Evolutionary conservation across 2,888 invertebrate species (phyloP), one percentile per base, ranked within the genome.

Genomic region (Lacanobia wlatinum): DNA sequence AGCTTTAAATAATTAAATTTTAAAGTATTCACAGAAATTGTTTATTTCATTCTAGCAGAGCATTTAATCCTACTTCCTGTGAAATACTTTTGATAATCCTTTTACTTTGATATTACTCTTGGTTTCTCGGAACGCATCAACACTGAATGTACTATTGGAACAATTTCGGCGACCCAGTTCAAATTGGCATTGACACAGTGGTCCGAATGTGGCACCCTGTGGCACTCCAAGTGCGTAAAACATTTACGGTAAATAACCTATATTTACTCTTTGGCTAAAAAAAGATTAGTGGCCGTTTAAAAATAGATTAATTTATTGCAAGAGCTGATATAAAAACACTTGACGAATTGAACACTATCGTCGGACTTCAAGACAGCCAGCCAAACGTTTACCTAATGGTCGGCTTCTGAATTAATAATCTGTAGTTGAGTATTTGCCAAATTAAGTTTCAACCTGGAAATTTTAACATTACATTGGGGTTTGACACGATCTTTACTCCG

Each of bases 131-230:
- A 65, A 43, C 1, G 16, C 46, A 52, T 59, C 16, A 56, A 43
- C 52, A 58, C 28, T 46, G n/a, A 58, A 71, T 60, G 59, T 66
- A 72, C 73, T 73, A 73, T 71, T 82, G 78, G 40, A 66, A 79
- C 71, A 68, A 67, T 81, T 73, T 71, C 61, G 74, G 75, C 81
- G 87, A 86, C 88, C 89, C 80, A 89, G 76, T 86, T 87, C 82
- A 79, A 76, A 70, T 66, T 83, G 90, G 86, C 91, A 91, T 89
- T 91, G 91, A 90, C 89, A 90, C 85, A 84, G 86, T 87, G 88
- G 85, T 69, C 89, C 87, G 72, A 88, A 87, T 85, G 76, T 70
- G 83, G 82, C 82, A 58, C 89, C 87, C 87, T 91, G 89, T 74
- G 85, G 77, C 73, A 83, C 69, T 78, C 83, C 73, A 85, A 85